These are phyloP conservation scores for Entomobrya multifasciata DNA, from an alignment of 2,888 invertebrate species.

Conservation along the genomic window DNA sequence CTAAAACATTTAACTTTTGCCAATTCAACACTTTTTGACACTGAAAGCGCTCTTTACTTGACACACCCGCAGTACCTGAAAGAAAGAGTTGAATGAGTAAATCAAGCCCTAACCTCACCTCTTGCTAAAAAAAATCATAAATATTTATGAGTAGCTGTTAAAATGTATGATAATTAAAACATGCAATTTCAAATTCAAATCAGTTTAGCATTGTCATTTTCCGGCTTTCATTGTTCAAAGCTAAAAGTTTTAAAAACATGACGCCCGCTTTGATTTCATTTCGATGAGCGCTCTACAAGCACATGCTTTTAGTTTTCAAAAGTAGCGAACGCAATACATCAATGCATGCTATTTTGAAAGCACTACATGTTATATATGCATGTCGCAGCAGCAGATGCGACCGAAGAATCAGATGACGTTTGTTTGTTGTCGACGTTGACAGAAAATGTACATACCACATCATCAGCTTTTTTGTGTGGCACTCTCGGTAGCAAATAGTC, in stretches of 20 bases:
- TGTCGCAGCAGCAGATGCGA: too few species aligned
- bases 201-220: too few species aligned
- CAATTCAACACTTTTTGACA: neutral
- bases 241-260: neutral
- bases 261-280: neutral
- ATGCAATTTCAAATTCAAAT: too few species aligned
- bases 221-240: neutral
- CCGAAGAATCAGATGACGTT: conserved; percentile 54
- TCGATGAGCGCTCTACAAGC: neutral
- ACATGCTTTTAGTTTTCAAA: neutral
- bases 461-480: neutral
- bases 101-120: neutral
- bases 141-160: too few species aligned
- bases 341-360: too few species aligned
- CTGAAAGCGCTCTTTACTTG: too few species aligned
- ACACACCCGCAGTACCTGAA: too few species aligned
- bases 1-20: neutral
- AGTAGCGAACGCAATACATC: too few species aligned
- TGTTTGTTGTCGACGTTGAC: conserved; percentile 53
- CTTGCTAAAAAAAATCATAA: too few species aligned
- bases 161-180: too few species aligned
- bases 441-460: conserved; percentile 43
- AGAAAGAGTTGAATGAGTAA: neutral
- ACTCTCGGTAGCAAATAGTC: neutral
- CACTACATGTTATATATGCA: too few species aligned